phyloP scores from a whole-genome alignment of 2,888 invertebrate species.

The Hydriomena furcata region DNA sequence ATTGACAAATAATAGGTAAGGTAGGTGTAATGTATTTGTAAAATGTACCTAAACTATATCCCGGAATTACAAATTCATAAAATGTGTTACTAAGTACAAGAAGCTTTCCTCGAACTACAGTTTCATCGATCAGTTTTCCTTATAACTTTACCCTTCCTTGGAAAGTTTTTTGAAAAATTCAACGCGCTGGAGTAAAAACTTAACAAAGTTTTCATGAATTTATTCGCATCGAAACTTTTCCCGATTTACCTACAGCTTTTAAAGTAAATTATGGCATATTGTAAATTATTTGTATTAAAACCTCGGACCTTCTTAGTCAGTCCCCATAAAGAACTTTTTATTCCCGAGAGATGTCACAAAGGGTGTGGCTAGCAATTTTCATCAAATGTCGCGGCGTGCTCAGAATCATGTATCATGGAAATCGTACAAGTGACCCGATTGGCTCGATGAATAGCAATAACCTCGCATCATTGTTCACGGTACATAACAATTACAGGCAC shows the following conservation, averaged over 20 bases:
- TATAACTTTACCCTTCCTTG: too few species aligned
- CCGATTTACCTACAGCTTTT: not conserved
- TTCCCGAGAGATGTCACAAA: slow-evolving; percentile 1
- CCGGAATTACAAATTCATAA: too few species aligned
- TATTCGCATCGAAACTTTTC: not conserved
- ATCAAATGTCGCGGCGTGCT: slow-evolving; percentile 53
- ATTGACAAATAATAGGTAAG: too few species aligned
- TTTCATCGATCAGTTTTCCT: too few species aligned
- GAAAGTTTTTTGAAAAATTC: too few species aligned
- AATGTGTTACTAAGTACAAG: too few species aligned
- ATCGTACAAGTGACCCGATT: slow-evolving; percentile 69
- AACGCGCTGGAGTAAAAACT: not conserved
- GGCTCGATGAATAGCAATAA: slow-evolving; percentile 72
- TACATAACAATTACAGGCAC: slow-evolving; percentile 40
- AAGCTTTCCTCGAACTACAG: too few species aligned
- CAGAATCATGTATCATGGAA: slow-evolving; percentile 50
- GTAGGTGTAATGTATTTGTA: too few species aligned
- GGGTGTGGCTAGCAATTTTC: slow-evolving; percentile 35
- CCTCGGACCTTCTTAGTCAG: too few species aligned
- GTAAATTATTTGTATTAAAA: too few species aligned
- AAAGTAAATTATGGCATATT: slow-evolving; percentile 4
- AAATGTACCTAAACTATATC: too few species aligned
- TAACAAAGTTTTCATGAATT: not conserved
- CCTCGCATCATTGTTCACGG: slow-evolving; percentile 56
- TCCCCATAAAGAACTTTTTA: too few species aligned